Evolutionary conservation across 2,797 vertebrate species (phyloP).

Genomic region (Rhynchotus rufescens): DNA sequence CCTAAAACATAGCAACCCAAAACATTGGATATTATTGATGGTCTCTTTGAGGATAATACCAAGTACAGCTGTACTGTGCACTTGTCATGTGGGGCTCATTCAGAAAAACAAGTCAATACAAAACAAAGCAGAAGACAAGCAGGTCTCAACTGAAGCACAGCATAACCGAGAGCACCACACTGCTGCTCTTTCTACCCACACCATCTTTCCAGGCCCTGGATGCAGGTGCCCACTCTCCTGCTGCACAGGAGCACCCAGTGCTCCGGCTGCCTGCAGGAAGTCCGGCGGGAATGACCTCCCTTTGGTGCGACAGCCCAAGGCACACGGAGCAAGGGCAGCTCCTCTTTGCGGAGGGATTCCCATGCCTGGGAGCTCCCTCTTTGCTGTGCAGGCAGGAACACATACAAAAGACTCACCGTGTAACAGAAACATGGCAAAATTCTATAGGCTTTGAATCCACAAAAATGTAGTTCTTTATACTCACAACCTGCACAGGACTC

Average conservation of each 20-base stretch:
- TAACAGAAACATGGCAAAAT: background rate
- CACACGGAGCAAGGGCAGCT: slow-evolving; percentile 14
- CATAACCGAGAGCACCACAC: background rate
- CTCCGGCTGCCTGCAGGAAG: slow-evolving; percentile 18
- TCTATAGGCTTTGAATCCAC: background rate
- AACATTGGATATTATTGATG: background rate
- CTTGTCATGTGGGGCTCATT: background rate
- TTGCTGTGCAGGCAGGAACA: background rate
- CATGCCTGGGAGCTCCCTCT: background rate
- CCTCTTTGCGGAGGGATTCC: background rate
- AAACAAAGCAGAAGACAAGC: background rate
- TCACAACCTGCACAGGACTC: background rate
- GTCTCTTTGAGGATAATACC: background rate
- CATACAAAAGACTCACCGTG: background rate
- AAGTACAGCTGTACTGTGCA: background rate
- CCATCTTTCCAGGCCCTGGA: background rate
- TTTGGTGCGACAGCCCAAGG: background rate
- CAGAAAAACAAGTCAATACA: background rate
- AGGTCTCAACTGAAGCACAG: background rate
- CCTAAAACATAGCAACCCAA: background rate
- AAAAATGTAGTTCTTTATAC: background rate
- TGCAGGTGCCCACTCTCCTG: background rate
- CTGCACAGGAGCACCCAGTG: background rate
- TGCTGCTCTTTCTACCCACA: background rate
- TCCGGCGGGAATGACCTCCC: slow-evolving; percentile 7